Evolutionary conservation across 2,797 vertebrate genomes (phyloP).

Genomic region (Cottoperca gobio): DNA sequence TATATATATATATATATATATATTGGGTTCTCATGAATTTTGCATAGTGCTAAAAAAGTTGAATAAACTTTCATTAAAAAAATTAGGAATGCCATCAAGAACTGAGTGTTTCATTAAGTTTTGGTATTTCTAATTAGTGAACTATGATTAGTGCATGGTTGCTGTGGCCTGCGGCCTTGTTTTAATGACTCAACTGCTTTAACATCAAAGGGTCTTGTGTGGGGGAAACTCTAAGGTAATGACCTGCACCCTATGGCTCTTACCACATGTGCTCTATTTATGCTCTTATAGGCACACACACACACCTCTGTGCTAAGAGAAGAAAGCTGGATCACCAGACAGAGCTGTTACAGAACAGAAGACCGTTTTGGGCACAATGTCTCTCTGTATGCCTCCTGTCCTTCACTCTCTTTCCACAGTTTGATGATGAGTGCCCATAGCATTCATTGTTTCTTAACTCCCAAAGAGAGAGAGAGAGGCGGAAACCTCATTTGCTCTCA

Average conservation of each 20-base stretch:
- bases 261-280: conserved; percentile 23
- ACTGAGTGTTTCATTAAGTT: conserved; percentile 18
- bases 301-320: neutral
- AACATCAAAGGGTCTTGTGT: conserved; percentile 54
- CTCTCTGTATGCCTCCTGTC: neutral
- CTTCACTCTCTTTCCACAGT: conserved; percentile 18
- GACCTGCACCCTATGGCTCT: conserved; percentile 22
- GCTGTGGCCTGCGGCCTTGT: conserved; percentile 48
- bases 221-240: conserved; percentile 35
- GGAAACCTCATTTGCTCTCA: conserved; percentile 15
- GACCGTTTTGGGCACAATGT: neutral
- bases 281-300: neutral
- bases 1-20: neutral
- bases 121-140: conserved; percentile 59
- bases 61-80: neutral
- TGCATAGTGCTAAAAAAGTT: neutral
- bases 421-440: conserved; percentile 31
- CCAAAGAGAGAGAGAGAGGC: neutral
- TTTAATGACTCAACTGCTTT: conserved; percentile 57
- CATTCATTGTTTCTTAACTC: conserved; percentile 15
- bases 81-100: neutral
- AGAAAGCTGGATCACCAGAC: conserved; percentile 14
- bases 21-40: neutral
- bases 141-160: conserved; percentile 29
- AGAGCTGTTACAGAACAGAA: neutral